Base-by-base conservation (phyloP, 2,888 invertebrate genomes). In the Eristalis tenax region DNA sequence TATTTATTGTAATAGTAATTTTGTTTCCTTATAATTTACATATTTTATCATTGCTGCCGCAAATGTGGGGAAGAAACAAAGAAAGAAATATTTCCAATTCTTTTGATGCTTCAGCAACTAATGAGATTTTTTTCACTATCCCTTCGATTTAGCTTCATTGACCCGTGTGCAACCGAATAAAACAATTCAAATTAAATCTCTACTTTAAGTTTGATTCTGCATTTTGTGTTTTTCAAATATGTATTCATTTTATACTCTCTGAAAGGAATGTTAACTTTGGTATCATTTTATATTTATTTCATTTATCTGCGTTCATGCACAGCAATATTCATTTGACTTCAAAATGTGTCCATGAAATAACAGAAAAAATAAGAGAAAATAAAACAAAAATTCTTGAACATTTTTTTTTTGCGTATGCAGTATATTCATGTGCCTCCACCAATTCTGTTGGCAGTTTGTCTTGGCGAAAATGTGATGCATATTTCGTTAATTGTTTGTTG, bases 231-330 rank as follows among this genome's bases (percentile, higher is more conserved):
- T 43, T 43, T 66, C 70, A 61, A 75, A 71, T 71, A 70, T 63
- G 50, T 43, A 22, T 71, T 71, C 57, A 64, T 79, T 87, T 83
- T 32, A 76, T 83, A 76, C 68, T 83, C 50, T 50, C 77, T 81
- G 83, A 88, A 88, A 88, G 88, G 88, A 88, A 88, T 88, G 88
- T 88, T 88, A 87, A 84, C 88, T 88, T 88, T 88, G 88, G 88
- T 88, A 88, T 88, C 84, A 88, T 88, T 88, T 88, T 74, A 78
- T 74, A 63, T 87, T 61, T 77, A 22, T 78, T 43, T 82, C 28
- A 35, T 74, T 77, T 43, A 38, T 64, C 65, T 74, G 59, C 59
- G 71, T 64, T 0, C 28, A 22, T 35, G n/a, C n/a, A n/a, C n/a
- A n/a, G n/a, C n/a, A n/a, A n/a, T n/a, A n/a, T n/a, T n/a, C n/a